Evolutionary conservation across 2,113 vertebrate genomes (phyloP), one percentile per base, ranked within the genome.

Genomic region (Ochotona curzoniae): DNA sequence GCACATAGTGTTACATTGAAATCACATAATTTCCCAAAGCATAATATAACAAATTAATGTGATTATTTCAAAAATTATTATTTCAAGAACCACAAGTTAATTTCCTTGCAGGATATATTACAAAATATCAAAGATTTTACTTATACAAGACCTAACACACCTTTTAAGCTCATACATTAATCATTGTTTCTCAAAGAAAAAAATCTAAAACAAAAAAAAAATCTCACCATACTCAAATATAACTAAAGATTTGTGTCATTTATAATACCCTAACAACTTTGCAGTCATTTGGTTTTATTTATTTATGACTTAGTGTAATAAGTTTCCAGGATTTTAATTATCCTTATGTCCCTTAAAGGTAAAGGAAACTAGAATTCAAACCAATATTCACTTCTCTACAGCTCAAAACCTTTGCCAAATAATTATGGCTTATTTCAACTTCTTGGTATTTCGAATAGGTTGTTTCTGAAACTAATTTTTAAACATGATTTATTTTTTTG

Each of bases 401-500:
- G 11, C 61, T 35, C 28, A 57, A 82, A 81, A 7, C 20, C 9
- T 60, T 70, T 7, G 78, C 8, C 82, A 78, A 92, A 70, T 35
- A 61, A 11, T 69, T 70, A 49, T 70, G 21, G 18, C 67, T 75
- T 89, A 70, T 17, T 25, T 60, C 21, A 49, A 4, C 67, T 61
- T 69, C 67, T 51, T n/a, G 20, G n/a, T 30, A 14, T 18, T 90
- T 61, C 12, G 17, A 25, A 30, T 30, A 83, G 23, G 10, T 11
- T 70, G 38, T 14, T 54, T 47, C 13, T 44, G 13, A 17, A 57
- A 57, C 54, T 57, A 57, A 57, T 57, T 57, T 57, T 17, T 57
- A 17, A 57, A 70, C 38, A 20, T 83, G 73, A 61, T 91, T 91
- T 91, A 63, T 25, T 82, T 49, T 93, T 79, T n/a, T n/a, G n/a